Base-by-base conservation (phyloP, 2,797 vertebrate genomes). In the Clarias platycephalus region DNA sequence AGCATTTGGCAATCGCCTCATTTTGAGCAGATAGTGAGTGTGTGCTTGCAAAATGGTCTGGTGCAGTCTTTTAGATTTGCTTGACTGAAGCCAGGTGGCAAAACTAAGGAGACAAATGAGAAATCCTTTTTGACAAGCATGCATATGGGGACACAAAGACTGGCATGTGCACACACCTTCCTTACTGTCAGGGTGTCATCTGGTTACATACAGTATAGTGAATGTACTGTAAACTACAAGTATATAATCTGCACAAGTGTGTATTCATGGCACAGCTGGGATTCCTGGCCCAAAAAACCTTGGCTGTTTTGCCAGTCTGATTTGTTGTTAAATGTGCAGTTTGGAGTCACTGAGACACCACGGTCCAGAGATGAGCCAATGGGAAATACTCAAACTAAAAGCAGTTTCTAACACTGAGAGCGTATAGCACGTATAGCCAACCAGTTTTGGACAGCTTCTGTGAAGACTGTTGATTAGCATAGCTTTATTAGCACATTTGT, bases 51-150 rank as follows among this genome's bases (percentile, higher is more conserved):
- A 83, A 83, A 85, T 58, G 57, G 81, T 77, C n/a, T 83, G 70
- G 71, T 81, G 8, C 31, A 67, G 70, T 81, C 67, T 79, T 64
- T 64, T 7, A 67, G 20, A 74, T 78, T 79, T 80, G 71, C 64
- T 66, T 77, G 34, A 74, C 70, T 78, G 53, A n/a, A 81, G 40
- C 82, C 83, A 84, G 80, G 83, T 85, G 84, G 77, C 76, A 78
- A 83, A 66, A 72, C 70, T 81, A 83, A 76, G 70, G 44, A 67
- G 44, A 44, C 74, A 74, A 78, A 83, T 85, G 5, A 85, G 31
- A 72, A 85, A 81, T 85, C 72, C 77, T 74, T 85, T 49, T 81
- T 83, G 83, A 82, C 81, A 83, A 77, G 80, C 82, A 79, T 22
- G 26, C 57, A 22, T 31, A 3, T 37, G 53, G 5, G 53, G 26